Evolutionary conservation across 2,797 vertebrate species (phyloP).

Genomic region (Rhinoraja longicauda): DNA sequence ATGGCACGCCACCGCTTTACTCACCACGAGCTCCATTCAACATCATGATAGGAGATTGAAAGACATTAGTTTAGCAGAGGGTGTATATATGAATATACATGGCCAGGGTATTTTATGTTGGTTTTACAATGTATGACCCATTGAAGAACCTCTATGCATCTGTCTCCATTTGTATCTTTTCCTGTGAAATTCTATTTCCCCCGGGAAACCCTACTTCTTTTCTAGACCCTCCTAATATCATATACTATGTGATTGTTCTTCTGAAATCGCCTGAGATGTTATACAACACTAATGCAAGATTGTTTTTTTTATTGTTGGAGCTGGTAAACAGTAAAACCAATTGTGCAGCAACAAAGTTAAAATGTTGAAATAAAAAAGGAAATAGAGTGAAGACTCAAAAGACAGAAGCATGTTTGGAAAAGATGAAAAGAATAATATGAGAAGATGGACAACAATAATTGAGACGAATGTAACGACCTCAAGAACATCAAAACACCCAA

Average conservation of each 20-base stretch:
- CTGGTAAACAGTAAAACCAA: neutral
- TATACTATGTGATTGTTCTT: neutral
- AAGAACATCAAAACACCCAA: neutral
- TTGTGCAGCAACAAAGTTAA: neutral
- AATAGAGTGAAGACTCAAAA: neutral
- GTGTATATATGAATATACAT: too few relatives aligned
- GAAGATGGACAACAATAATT: neutral
- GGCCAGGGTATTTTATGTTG: too few relatives aligned
- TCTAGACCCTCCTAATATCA: neutral
- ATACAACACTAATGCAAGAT: neutral
- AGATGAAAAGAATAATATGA: neutral
- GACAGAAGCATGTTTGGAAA: neutral
- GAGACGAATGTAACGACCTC: neutral
- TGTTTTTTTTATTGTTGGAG: neutral
- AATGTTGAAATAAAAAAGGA: neutral
- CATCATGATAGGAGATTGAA: too few relatives aligned
- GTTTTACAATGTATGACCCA: too few relatives aligned
- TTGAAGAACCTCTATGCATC: too few relatives aligned
- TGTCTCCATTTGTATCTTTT: neutral
- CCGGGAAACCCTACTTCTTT: neutral
- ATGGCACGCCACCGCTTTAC: too few relatives aligned
- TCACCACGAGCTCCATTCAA: too few relatives aligned
- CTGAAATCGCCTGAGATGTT: neutral
- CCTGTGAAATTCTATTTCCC: too few relatives aligned
- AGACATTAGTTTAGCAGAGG: too few relatives aligned